Evolutionary conservation across 2,888 invertebrate species (phyloP).

Genomic region (Gastracanthus pulcherrimus): DNA sequence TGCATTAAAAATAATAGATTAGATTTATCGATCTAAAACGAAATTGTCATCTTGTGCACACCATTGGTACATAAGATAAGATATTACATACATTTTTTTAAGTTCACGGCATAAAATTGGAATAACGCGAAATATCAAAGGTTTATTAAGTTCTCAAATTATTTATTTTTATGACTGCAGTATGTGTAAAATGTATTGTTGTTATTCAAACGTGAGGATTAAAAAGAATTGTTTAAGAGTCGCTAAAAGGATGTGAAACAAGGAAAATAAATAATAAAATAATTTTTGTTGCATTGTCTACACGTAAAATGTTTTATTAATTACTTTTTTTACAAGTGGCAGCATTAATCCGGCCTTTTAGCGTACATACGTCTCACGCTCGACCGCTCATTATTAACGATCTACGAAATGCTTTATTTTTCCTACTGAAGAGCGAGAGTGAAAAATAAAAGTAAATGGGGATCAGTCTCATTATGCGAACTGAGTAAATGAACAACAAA

Average conservation of each 20-base stretch:
- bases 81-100: too few relatives aligned
- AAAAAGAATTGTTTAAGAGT: too few relatives aligned
- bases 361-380: neutral
- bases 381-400: constrained; percentile 37
- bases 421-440: constrained; percentile 29
- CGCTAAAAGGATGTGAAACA: neutral
- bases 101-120: too few relatives aligned
- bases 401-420: constrained; percentile 49
- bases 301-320: constrained; percentile 54
- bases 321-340: constrained; percentile 51
- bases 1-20: too few relatives aligned
- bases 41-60: too few relatives aligned
- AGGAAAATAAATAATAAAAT: constrained; percentile 46
- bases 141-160: neutral
- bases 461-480: constrained; percentile 58
- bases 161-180: too few relatives aligned
- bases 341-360: constrained; percentile 37
- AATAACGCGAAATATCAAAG: neutral
- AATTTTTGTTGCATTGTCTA: constrained; percentile 37
- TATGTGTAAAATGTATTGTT: neutral
- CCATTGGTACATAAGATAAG: too few relatives aligned
- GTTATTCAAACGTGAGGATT: too few relatives aligned
- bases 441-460: constrained; percentile 42
- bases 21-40: too few relatives aligned
- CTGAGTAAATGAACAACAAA: constrained; percentile 57